Base-by-base conservation (phyloP, 1,140 invertebrate species). In the Drosophila guanche region DNA sequence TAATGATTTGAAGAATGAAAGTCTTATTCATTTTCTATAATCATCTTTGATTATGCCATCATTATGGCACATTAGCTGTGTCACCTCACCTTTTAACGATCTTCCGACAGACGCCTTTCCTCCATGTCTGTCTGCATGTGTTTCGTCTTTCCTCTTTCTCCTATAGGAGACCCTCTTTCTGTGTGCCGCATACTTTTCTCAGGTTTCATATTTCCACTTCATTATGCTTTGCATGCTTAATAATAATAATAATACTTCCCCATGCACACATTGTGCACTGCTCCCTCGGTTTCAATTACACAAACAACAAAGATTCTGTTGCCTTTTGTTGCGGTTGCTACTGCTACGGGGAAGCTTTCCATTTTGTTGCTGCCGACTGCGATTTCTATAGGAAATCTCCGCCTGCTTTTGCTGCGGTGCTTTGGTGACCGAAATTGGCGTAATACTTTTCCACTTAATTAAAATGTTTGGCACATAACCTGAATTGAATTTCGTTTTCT, bases 201-300 rank as follows among this genome's bases (percentile, higher is more conserved):
- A 52, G 79, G 83, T 73, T 73, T 88, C 84, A 79, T 83, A 88
- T 88, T 88, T 88, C 83, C 79, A 79, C 67, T 88, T 89, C 83
- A 83, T 88, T 86, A 88, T 86, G 83, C 81, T 86, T 84, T 88
- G 81, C 81, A 86, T 86, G 81, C 81, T 86, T 86, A 86, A 86
- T 86, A 84, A 85, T 73, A 86, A 85, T 86, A 86, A 85, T 77
- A 88, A 86, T 88, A 86, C 81, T 86, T 86, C 83, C 33, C 33
- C 29, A 2, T 8, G 1, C 3, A 37, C 83, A 79, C 84, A 76
- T 79, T 79, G 84, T 88, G 83, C 4, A 4, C 33, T 88, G 83
- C 4, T 10, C 33, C 33, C 75, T 88, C 71, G 88, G 83, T 88
- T 83, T 89, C 78, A 88, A 88, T 88, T 88, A 83, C 83, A 81